Evolutionary conservation across 2,113 vertebrate species (phyloP).

Genomic region (Microtus oregoni): DNA sequence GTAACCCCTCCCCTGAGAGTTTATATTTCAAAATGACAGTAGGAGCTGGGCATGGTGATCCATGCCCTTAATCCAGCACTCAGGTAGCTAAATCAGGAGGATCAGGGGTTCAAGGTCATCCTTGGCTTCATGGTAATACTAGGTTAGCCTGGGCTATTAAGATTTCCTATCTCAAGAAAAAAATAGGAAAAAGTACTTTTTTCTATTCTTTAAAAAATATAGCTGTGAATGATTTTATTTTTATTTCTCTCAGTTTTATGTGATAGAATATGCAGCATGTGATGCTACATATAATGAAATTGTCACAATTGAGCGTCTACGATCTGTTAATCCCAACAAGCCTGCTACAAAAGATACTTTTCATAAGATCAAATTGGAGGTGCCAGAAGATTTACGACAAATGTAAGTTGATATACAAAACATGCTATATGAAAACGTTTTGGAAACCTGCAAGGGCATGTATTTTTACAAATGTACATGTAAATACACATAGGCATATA

Average conservation of each 20-base stretch:
- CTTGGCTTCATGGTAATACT: neutral
- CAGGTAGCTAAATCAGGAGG: neutral
- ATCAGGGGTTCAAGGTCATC: neutral
- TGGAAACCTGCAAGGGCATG: neutral
- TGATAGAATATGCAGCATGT: slow-evolving; percentile 99
- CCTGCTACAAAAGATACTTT: slow-evolving; percentile 96
- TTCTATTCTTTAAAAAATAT: slow-evolving; percentile 66
- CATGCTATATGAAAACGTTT: neutral
- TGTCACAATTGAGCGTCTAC: slow-evolving; percentile 96
- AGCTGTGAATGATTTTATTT: slow-evolving; percentile 81
- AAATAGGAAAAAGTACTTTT: neutral
- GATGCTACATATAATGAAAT: slow-evolving; percentile 99
- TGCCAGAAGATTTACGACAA: slow-evolving; percentile 97
- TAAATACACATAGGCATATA: neutral
- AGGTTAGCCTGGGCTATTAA: neutral
- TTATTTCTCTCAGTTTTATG: slow-evolving; percentile 94
- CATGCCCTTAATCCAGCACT: neutral
- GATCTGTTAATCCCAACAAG: slow-evolving; percentile 98
- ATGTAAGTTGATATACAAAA: slow-evolving; percentile 89
- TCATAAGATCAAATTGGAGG: slow-evolving; percentile 96
- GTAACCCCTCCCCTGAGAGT: neutral
- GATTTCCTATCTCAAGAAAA: neutral
- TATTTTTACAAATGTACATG: neutral
- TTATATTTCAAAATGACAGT: neutral
- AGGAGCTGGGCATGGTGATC: neutral